These are phyloP conservation scores for Dromiciops gliroides DNA, from an alignment of 2,113 vertebrate species.

Conservation along the genomic window DNA sequence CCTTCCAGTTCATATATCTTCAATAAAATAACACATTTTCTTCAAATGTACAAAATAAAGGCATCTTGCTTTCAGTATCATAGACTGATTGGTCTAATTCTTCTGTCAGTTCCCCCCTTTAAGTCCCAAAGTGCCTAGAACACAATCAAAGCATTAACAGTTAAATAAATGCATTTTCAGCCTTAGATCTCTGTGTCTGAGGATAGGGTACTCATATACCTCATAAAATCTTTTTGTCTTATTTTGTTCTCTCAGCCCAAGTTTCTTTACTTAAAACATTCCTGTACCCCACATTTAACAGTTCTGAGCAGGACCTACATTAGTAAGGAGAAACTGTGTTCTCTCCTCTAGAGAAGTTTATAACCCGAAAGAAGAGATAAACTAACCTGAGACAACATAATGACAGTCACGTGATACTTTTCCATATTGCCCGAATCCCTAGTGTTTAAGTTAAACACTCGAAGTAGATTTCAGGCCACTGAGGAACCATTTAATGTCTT, in stretches of 20 bases:
- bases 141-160: neutral
- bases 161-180: neutral
- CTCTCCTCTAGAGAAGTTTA: neutral
- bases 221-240: neutral
- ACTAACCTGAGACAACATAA: neutral
- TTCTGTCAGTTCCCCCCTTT: neutral
- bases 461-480: conserved; percentile 10
- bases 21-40: neutral
- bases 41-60: neutral
- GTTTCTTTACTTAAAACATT: neutral
- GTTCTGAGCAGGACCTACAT: neutral
- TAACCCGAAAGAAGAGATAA: neutral
- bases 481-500: conserved; percentile 11
- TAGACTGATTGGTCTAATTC: neutral
- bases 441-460: neutral
- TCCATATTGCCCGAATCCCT: conserved; percentile 16
- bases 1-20: neutral
- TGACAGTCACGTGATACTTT: neutral
- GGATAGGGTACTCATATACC: neutral
- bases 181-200: neutral
- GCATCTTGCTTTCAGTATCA: neutral
- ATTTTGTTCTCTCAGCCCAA: neutral
- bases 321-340: neutral
- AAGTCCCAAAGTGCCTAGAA: neutral
- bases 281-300: neutral